Percentiles rank a stretch among this genome's conserved stretches.
These are phyloP conservation scores for Orycteropus afer DNA, from an alignment of 2,113 vertebrate species.

Conservation along the genomic window DNA sequence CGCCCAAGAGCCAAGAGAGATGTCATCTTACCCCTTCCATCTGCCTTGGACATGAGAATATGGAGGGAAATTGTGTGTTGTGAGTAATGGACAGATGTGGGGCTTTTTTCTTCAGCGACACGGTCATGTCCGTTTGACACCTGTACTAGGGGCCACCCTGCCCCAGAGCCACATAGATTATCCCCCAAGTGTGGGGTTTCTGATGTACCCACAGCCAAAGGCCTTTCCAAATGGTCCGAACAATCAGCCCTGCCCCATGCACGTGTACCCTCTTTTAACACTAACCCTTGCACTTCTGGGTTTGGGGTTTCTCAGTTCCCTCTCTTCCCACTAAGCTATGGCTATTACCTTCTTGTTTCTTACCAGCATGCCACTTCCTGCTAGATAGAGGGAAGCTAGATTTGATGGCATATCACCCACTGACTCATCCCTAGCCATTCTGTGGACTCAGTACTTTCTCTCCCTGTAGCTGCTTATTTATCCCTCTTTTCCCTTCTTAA, in stretches of 20 bases:
- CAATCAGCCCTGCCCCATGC: slow-evolving; percentile 56
- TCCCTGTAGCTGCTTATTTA: slow-evolving; percentile 61
- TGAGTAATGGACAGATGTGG: slow-evolving; percentile 82
- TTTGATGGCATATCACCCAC: background rate
- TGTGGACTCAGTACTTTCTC: slow-evolving; percentile 65
- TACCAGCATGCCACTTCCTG: slow-evolving; percentile 65
- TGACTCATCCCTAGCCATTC: background rate
- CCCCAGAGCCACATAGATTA: slow-evolving; percentile 59
- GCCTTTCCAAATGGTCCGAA: slow-evolving; percentile 65
- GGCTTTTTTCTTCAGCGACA: slow-evolving; percentile 66
- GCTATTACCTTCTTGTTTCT: slow-evolving; percentile 51
- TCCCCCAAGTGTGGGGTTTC: slow-evolving; percentile 49
- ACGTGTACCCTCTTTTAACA: slow-evolving; percentile 74
- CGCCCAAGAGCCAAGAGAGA: slow-evolving; percentile 69
- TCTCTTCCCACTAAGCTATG: slow-evolving; percentile 71
- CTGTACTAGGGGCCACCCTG: slow-evolving; percentile 61
- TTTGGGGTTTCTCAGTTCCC: slow-evolving; percentile 62
- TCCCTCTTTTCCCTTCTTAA: slow-evolving; percentile 27
- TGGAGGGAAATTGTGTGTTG: slow-evolving; percentile 64
- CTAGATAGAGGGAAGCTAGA: slow-evolving; percentile 41
- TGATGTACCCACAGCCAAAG: slow-evolving; percentile 71
- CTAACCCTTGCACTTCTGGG: slow-evolving; percentile 72
- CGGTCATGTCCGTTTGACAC: slow-evolving; percentile 56
- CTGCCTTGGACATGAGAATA: slow-evolving; percentile 66
- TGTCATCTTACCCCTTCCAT: slow-evolving; percentile 60